Evolutionary conservation across 2,113 vertebrate genomes (phyloP), one percentile per base, ranked within the genome.

Genomic region (Bujurquina vittata): DNA sequence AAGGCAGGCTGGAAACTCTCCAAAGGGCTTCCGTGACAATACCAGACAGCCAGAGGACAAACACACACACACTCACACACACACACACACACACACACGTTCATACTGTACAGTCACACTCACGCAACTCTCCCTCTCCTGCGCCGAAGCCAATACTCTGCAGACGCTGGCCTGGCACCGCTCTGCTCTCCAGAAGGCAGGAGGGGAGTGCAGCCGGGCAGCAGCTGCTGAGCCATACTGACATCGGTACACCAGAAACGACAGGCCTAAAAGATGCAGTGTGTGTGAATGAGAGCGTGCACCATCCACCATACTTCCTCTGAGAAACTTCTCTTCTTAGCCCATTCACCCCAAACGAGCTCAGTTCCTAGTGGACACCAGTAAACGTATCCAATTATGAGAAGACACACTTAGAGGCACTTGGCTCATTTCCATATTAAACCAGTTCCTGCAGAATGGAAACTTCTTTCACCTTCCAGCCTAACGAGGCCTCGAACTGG

Each of bases 11-110:
- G 86, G 89, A 67, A 1, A 10, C 31, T 40, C 22, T 78, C 86
- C 90, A 81, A 83, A 17, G 62, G 85, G 78, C 83, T 89, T 86
- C 65, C 58, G 74, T 90, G 90, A 93, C 85, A 84, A 74, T 77
- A 62, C 40, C 73, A 87, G 83, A 85, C 85, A 82, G 77, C 84
- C 58, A 7, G 73, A 86, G 75, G 83, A 87, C 40, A 22, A 7
- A 49, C 77, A 75, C 61, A 83, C 75, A 55, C 60, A 18, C 35
- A 26, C 26, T 2, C 26, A 55, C 60, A 18, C 35, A 26, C 26
- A 26, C 26, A 87, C 40, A 22, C 5, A 49, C 77, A 75, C 61
- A 83, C 75, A 55, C 60, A 18, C 35, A 26, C 26, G 3, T 3
- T 33, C 61, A 37, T 4, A 7, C 33, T 7, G 33, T 6, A 63